These are phyloP conservation scores for Mimas tiliae DNA, from an alignment of 2,888 invertebrate genomes.

Conservation along the genomic window DNA sequence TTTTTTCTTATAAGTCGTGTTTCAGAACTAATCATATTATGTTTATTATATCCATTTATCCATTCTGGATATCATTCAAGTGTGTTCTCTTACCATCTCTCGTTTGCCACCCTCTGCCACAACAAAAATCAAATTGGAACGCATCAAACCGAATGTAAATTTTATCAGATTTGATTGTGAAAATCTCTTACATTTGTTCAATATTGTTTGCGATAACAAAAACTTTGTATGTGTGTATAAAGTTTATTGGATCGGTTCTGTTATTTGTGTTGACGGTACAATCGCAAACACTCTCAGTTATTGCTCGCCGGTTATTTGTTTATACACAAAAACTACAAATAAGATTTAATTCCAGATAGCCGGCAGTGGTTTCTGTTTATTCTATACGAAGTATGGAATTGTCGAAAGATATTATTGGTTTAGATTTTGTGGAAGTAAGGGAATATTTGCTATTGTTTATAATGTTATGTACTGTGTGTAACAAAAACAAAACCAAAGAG, in stretches of 20 bases:
- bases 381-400: background rate
- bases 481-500: no score
- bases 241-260: slow-evolving; percentile 15
- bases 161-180: background rate
- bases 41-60: no score
- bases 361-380: background rate
- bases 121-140: no score
- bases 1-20: no score
- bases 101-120: no score
- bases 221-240: background rate
- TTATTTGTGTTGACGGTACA: slow-evolving; percentile 38
- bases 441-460: background rate
- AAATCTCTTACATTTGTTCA: slow-evolving; percentile 1
- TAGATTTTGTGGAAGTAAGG: background rate
- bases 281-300: slow-evolving; percentile 38
- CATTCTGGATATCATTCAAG: no score
- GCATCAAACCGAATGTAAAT: background rate
- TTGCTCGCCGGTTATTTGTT: slow-evolving; percentile 38
- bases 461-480: background rate
- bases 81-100: no score
- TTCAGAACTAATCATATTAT: no score
- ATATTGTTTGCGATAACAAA: background rate
- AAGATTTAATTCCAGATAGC: slow-evolving; percentile 23
- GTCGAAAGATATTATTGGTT: background rate
- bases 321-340: slow-evolving; percentile 18